Base-by-base conservation (phyloP, 2,888 invertebrate species). In the Nomada ruficornis region DNA sequence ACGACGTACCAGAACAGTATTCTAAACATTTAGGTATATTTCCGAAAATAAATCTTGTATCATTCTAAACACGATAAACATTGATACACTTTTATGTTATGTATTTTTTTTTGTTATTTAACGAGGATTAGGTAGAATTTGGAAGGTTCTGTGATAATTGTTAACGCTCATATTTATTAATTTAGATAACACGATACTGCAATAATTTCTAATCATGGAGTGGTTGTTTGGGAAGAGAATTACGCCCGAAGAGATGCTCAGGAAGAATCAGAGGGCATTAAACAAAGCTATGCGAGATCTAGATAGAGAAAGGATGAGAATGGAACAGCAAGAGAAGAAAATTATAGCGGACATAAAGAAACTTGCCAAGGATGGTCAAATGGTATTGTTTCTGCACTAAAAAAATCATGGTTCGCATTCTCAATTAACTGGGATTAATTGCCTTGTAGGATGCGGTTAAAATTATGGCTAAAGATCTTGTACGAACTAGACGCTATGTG, bases 311-410 rank as follows among this genome's bases (percentile, higher is more conserved):
- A 96, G 97, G 81, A 95, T 96, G 94, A 97, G 98, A 93, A 99
- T 99, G 98, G 99, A 99, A 94, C 98, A 98, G 91, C 99, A 99
- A 93, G 99, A 99, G 93, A 99, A 99, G 94, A 99, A 99, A 94
- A 97, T 99, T 83, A 99, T 99, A 82, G 96, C 96, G 0, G 99
- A 99, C 93, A 99, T 99, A 84, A 99, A 99, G 94, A 99, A 99
- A 94, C 96, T 99, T 94, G 99, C 99, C 0, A 99, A 99, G 93
- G 98, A 98, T 92, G 99, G 99, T 18, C 99, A 99, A 95, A 99
- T 99, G 98, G 98, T 98, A 82, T 18, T 20, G 59, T 23, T 11
- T 26, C 63, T 0, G 5, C 63, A 54, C 0, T 13, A 26, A 20
- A 13, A 23, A 62, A 44, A 55, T 15, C 20, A 10, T 72, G 4